These are phyloP conservation scores for Trichogramma pretiosum DNA, from an alignment of 1,140 invertebrate species.

Conservation along the genomic window DNA sequence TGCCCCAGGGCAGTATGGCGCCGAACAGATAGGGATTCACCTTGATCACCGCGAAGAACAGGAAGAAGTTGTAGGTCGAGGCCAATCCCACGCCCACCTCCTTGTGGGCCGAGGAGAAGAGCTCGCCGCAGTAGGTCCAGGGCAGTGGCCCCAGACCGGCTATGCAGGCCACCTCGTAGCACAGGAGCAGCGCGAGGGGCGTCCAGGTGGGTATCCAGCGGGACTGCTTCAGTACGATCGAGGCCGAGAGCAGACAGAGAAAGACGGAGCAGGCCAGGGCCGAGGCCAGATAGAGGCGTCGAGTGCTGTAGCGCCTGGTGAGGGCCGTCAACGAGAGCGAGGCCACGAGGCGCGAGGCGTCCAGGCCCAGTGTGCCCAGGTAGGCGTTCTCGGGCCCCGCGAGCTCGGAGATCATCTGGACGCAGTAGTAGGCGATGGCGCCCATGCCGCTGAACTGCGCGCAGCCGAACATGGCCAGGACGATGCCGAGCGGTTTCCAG, in stretches of 20 bases:
- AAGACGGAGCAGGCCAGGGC: slow-evolving; percentile 48
- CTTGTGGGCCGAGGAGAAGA: slow-evolving; percentile 50
- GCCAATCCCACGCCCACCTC: slow-evolving; percentile 44
- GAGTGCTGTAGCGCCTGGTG: slow-evolving; percentile 49
- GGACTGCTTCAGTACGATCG: slow-evolving; percentile 32
- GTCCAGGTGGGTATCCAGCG: slow-evolving; percentile 42
- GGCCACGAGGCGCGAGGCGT: slow-evolving; percentile 56
- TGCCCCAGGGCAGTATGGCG: no score
- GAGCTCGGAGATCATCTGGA: slow-evolving; percentile 51
- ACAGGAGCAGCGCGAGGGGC: slow-evolving; percentile 45
- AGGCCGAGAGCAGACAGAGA: slow-evolving; percentile 43
- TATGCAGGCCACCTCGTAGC: slow-evolving; percentile 50
- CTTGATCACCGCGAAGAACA: no score
- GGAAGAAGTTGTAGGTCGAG: not conserved
- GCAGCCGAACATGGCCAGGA: slow-evolving; percentile 52
- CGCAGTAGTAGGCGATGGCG: slow-evolving; percentile 65
- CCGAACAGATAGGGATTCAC: no score
- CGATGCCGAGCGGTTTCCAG: slow-evolving; percentile 52
- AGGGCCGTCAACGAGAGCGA: slow-evolving; percentile 51
- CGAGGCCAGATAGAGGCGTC: slow-evolving; percentile 51
- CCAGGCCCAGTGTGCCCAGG: slow-evolving; percentile 56
- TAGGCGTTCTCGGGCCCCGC: slow-evolving; percentile 49
- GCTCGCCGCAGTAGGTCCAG: slow-evolving; percentile 60
- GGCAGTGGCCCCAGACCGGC: slow-evolving; percentile 57
- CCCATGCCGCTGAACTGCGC: slow-evolving; percentile 58